These are phyloP conservation scores for Halcyon leucocephala DNA, from an alignment of 2,797 vertebrate genomes.

Conservation along the genomic window DNA sequence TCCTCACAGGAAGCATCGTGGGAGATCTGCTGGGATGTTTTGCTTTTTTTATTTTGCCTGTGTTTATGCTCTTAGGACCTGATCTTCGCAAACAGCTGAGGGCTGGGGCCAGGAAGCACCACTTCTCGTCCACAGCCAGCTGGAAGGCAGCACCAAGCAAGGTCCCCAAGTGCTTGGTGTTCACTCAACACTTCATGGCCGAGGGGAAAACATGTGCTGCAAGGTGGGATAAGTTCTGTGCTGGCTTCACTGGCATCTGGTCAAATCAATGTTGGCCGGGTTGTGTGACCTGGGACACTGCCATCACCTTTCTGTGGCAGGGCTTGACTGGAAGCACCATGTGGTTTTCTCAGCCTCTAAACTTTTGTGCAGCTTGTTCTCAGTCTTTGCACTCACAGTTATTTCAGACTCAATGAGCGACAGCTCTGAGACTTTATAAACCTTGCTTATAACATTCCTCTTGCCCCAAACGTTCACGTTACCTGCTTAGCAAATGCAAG, in stretches of 20 bases:
- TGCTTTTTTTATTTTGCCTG: neutral
- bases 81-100: neutral
- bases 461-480: rapidly evolving
- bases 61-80: neutral
- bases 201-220: neutral
- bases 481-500: neutral
- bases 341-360: neutral
- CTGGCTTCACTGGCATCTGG: neutral
- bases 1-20: neutral
- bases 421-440: neutral
- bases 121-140: neutral
- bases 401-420: neutral
- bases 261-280: neutral
- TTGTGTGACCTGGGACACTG: neutral
- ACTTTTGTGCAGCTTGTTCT: neutral
- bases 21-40: neutral
- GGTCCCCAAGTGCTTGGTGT: rapidly evolving
- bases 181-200: neutral
- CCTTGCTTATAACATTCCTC: neutral
- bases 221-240: neutral
- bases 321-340: rapidly evolving
- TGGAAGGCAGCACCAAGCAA: neutral
- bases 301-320: neutral
- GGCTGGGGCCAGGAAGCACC: neutral
- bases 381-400: neutral